Base-by-base conservation (phyloP, 2,113 vertebrate genomes). In the Aythya baeri region DNA sequence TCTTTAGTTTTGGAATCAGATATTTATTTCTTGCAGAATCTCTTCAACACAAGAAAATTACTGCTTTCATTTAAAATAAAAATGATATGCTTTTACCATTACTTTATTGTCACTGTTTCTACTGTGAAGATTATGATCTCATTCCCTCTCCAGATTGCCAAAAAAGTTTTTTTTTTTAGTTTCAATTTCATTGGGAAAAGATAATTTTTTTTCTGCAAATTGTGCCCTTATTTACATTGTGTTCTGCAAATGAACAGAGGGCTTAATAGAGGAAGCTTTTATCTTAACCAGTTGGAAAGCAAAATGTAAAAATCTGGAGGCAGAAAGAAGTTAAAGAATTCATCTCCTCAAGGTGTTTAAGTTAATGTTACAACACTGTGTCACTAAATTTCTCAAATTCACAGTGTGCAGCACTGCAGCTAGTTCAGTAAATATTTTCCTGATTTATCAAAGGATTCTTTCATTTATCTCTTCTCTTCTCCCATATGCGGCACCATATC, bases 31-130 rank as follows among this genome's bases (percentile, higher is more conserved):
- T 71, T 59, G 9, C 17, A 82, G 16, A 46, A 27, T 31, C 46
- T 71, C n/a, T 76, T 52, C 32, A n/a, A 41, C 14, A 70, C 9
- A 46, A 71, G 15, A 66, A 82, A 59, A 82, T 36, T 9, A 17
- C 21, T 32, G 6, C 14, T 44, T 59, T 21, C 46, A 21, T 61
- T 72, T 77, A 6, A 66, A 61, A 70, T 31, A 23, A 38, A 62
- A 63, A 57, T n/a, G 0, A 38, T n/a, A 52, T 0, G 1, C 3
- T 9, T 58, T 71, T 65, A 11, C 8, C 38, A 54, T 18, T 63
- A 41, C 22, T 71, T 9, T 58, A 31, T 65, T 38, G 23, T 8
- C 52, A 9, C 5, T 65, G 18, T 9, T 44, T 6, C 20, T 58
- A 34, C 8, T 11, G 18, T 20, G 17, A 80, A 25, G 11, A 36